Base-by-base conservation (phyloP, 2,888 invertebrate species). In the Megalurothrips usitatus region DNA sequence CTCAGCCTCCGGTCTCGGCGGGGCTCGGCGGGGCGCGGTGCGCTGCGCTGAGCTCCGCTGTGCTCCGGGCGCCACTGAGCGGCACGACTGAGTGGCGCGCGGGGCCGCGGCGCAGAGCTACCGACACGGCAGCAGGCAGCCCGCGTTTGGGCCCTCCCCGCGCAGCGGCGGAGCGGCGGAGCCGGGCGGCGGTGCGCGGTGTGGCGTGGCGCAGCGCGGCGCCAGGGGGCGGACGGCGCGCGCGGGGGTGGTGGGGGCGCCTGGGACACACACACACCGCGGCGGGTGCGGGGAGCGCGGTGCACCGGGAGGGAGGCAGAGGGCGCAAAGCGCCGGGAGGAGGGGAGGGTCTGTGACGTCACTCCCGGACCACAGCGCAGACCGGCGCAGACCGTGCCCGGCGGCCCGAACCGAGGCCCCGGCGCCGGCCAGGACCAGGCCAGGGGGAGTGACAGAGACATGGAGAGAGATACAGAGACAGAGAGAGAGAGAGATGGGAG, bases 401-500 rank as follows among this genome's bases (percentile, higher is more conserved):
- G n/a, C 34, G 34, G 34, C 34, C 34, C 34, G 6, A 43, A 43
- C 34, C 34, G 6, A 43, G 6, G 34, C 34, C 34, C 34, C 34
- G 34, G 34, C 34, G 34, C 3, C 3, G 34, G 3, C 34, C 34
- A 6, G 34, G 3, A 43, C 34, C 34, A 43, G 34, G 34, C 34
- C 34, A 43, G 34, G 34, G 58, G 17, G 58, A 58, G 58, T 14
- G 58, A 58, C 14, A 58, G 58, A 58, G 58, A 58, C 14, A 58
- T 11, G 17, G 58, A 58, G 58, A 58, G 58, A 58, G 58, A 58
- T 11, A 58, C 14, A 58, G 58, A 58, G 58, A 58, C 14, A 58
- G 58, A 58, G 58, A 58, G 58, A 58, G 58, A 58, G 58, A 58
- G 58, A 58, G 58, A 58, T n/a, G 58, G n/a, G 58, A 58, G 58